Base-by-base conservation (phyloP, 2,888 invertebrate species). In the Lingula anatina region DNA sequence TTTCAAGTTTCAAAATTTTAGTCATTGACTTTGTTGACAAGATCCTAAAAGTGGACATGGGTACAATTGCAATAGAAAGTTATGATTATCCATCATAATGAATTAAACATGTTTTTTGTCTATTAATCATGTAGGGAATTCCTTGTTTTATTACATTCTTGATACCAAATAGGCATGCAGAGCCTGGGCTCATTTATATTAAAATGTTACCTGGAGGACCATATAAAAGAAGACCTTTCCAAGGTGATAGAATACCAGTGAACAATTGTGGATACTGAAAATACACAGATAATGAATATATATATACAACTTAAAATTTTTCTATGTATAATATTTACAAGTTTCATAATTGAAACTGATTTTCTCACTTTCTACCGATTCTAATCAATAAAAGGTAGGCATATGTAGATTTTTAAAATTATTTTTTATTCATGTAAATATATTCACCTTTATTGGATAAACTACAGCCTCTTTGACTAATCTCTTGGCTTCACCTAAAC, bases 381-480 rank as follows among this genome's bases (percentile, higher is more conserved):
- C n/a, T n/a, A n/a, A n/a, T n/a, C n/a, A n/a, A n/a, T n/a, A n/a
- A n/a, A n/a, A n/a, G n/a, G n/a, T n/a, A n/a, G n/a, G n/a, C n/a
- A n/a, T n/a, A n/a, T n/a, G n/a, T n/a, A n/a, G n/a, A n/a, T n/a
- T n/a, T n/a, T n/a, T n/a, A n/a, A n/a, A n/a, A n/a, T n/a, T n/a
- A n/a, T n/a, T n/a, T n/a, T n/a, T n/a, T n/a, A n/a, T n/a, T n/a
- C n/a, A n/a, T n/a, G n/a, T n/a, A n/a, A n/a, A n/a, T n/a, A 23
- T 9, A 46, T 50, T 50, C 60, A 78, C 78, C 67, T 76, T 78
- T 26, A 79, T 77, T 5, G 86, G 84, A 64, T 90, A 89, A 3
- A 93, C 82, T 0, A 91, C 86, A 0, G 92, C 87, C 78, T 95
- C 93, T 80, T 89, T 88, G 18, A 94, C 79, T 50, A 87, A 75